Percentiles rank a stretch among this genome's conserved stretches.
These are phyloP conservation scores for Salvelinus namaycush DNA, from an alignment of 2,113 vertebrate genomes.

Conservation along the genomic window DNA sequence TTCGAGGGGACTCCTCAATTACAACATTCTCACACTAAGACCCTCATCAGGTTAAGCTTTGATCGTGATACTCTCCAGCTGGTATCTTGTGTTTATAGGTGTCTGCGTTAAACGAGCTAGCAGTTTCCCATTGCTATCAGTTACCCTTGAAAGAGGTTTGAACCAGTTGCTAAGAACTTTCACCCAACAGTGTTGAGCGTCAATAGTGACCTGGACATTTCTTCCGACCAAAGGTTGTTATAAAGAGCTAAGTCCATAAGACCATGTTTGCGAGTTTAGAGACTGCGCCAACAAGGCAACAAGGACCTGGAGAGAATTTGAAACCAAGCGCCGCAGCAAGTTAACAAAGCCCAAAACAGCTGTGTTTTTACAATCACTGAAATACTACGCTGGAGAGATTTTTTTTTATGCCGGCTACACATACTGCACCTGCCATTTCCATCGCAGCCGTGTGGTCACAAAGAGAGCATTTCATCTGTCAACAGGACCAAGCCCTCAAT, in stretches of 20 bases:
- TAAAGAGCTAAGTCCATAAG: slow-evolving; percentile 71
- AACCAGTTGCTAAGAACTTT: slow-evolving; percentile 58
- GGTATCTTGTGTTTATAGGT: slow-evolving; percentile 34
- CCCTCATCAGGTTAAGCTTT: slow-evolving; percentile 16
- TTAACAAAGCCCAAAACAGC: slow-evolving; percentile 67
- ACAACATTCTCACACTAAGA: background rate
- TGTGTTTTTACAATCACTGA: slow-evolving; percentile 78
- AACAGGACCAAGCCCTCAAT: slow-evolving; percentile 70
- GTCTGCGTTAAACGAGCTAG: slow-evolving; percentile 46
- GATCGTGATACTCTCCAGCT: background rate
- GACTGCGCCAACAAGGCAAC: slow-evolving; percentile 65
- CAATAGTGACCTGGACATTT: slow-evolving; percentile 66
- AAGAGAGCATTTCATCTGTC: slow-evolving; percentile 71
- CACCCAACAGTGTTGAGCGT: slow-evolving; percentile 55
- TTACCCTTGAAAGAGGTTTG: slow-evolving; percentile 43
- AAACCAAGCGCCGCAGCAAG: slow-evolving; percentile 42
- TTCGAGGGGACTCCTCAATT: too few relatives aligned
- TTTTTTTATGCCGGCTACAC: slow-evolving; percentile 43
- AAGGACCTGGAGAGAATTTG: slow-evolving; percentile 66
- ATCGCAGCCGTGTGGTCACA: slow-evolving; percentile 70
- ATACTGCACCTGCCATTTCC: slow-evolving; percentile 74
- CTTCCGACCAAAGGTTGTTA: slow-evolving; percentile 54
- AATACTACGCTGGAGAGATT: slow-evolving; percentile 65
- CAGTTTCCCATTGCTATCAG: slow-evolving; percentile 65
- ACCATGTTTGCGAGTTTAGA: slow-evolving; percentile 66